phyloP scores from a whole-genome alignment of 2,113 vertebrate genomes.

The Melanotaenia duboulayi region DNA sequence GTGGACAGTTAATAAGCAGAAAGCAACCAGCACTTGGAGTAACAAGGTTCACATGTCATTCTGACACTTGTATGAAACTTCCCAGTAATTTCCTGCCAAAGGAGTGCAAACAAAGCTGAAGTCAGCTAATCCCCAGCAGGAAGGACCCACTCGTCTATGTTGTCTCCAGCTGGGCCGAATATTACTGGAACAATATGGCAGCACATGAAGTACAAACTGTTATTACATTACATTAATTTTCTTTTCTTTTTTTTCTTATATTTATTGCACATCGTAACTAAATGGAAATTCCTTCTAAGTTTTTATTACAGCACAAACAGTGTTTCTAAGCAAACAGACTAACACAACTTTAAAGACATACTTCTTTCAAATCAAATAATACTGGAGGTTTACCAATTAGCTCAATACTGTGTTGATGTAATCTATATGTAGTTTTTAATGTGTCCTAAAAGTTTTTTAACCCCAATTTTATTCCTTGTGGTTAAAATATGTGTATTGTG shows the following conservation, averaged over 20 bases:
- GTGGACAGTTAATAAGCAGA: conserved; percentile 4
- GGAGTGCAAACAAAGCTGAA: conserved; percentile 37
- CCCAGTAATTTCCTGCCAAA: conserved; percentile 30
- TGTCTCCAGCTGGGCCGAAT: conserved; percentile 30
- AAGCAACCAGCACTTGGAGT: conserved; percentile 23
- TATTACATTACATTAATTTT: background rate
- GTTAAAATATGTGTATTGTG: conserved; percentile 16
- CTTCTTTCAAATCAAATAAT: background rate
- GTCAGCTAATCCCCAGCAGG: conserved; percentile 36
- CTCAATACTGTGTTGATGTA: too few relatives aligned
- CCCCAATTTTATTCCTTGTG: background rate
- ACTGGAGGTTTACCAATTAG: background rate
- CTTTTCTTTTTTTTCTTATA: background rate
- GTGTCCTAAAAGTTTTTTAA: too few relatives aligned
- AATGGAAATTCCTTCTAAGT: background rate
- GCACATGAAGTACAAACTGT: conserved; percentile 4
- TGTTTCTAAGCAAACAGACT: too few relatives aligned
- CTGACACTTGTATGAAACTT: conserved; percentile 35
- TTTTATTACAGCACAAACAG: too few relatives aligned
- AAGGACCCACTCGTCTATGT: conserved; percentile 1
- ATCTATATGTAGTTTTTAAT: too few relatives aligned
- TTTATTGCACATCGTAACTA: background rate
- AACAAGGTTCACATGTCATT: conserved; percentile 29
- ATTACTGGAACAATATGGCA: conserved; percentile 27
- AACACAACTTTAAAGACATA: too few relatives aligned